Percentiles rank a stretch among this genome's conserved stretches.
Conservation (phyloP, 2,888 invertebrate species). For the Malthinus seriepunctatus region DNA sequence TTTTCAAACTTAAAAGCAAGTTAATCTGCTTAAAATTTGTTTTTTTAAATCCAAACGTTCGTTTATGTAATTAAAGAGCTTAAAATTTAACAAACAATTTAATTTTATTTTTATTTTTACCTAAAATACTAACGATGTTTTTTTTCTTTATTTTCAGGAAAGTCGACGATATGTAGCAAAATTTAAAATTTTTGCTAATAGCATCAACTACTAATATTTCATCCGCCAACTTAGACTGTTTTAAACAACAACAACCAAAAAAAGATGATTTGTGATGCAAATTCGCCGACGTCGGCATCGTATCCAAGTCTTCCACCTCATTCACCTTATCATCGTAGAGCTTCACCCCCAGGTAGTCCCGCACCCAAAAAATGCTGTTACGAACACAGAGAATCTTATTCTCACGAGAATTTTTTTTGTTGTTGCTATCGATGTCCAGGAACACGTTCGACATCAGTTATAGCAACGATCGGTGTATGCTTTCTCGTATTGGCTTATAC, state of each 20-base stretch:
- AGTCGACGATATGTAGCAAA: slow-evolving; percentile 7
- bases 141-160: slow-evolving; percentile 7
- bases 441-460: slow-evolving; percentile 61
- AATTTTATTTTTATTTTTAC: too few species aligned
- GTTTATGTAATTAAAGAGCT: too few species aligned
- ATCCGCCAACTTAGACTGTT: slow-evolving; percentile 2
- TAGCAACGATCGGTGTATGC: slow-evolving; percentile 82
- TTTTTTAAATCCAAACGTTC: too few species aligned
- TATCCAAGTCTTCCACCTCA: slow-evolving; percentile 47
- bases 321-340: slow-evolving; percentile 45
- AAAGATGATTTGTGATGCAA: slow-evolving; percentile 33
- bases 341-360: slow-evolving; percentile 52
- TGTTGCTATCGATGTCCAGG: slow-evolving; percentile 63
- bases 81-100: too few species aligned
- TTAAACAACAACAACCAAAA: slow-evolving; percentile 1
- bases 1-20: too few species aligned
- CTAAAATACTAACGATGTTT: neutral
- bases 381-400: slow-evolving; percentile 42
- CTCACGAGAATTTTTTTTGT: slow-evolving; percentile 51
- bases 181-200: slow-evolving; percentile 8
- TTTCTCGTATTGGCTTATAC: slow-evolving; percentile 89
- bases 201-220: slow-evolving; percentile 4
- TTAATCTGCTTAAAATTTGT: too few species aligned
- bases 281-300: slow-evolving; percentile 41
- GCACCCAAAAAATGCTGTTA: slow-evolving; percentile 50